Conservation (phyloP, 1,140 invertebrate genomes). For the Trialeurodes vaporariorum region DNA sequence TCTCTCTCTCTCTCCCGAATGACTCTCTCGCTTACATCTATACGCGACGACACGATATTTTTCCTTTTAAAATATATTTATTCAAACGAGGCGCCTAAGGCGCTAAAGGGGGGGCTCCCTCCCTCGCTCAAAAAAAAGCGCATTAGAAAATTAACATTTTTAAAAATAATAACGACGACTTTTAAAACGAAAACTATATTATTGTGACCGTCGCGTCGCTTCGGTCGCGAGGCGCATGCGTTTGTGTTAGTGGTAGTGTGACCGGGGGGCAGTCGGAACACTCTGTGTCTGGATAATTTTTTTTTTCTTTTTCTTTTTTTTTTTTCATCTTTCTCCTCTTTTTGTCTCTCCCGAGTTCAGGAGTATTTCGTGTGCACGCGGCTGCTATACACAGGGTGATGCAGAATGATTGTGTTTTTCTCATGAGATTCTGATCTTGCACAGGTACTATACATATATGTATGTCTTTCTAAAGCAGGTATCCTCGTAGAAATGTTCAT, state of each 20-base stretch:
- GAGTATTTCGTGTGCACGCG: no score
- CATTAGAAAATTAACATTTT: constrained; percentile 1
- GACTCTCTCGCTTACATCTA: background rate
- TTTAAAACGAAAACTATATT: background rate
- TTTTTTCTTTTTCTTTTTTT: no score
- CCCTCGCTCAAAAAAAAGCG: background rate
- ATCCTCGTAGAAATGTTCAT: no score
- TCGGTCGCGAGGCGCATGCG: background rate
- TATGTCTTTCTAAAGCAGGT: no score
- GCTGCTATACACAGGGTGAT: no score
- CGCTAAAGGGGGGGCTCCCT: background rate
- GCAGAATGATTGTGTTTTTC: no score
- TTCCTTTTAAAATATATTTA: no score
- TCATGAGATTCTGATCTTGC: no score
- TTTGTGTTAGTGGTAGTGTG: background rate
- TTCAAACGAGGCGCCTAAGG: background rate
- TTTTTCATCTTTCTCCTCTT: no score
- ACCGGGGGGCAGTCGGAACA: no score
- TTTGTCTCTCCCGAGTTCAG: background rate
- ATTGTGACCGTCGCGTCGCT: background rate
- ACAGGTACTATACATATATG: no score
- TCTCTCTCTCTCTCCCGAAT: background rate
- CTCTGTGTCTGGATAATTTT: background rate
- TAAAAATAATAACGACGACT: background rate
- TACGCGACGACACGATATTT: background rate